A percentile compares a stretch with the other conserved stretches of the same genome.
phyloP scores from a whole-genome alignment of 2,888 invertebrate genomes.

The Drosophila pegasa region DNA sequence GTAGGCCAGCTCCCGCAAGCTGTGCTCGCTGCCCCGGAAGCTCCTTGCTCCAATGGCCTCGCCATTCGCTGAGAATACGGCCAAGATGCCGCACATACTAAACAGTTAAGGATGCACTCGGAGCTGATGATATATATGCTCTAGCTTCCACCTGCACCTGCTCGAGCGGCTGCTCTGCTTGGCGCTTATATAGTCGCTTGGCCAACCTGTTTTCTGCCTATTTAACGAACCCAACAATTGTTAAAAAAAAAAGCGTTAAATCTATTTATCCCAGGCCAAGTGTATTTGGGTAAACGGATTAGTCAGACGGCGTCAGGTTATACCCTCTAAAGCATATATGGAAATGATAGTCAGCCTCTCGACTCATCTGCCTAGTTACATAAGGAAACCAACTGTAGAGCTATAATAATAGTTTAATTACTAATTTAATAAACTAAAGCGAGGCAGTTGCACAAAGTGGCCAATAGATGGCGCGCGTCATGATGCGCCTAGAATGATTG shows the following conservation, averaged over 20 bases:
- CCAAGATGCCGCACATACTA: constrained; percentile 83
- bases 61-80: constrained; percentile 77
- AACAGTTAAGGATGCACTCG: not conserved
- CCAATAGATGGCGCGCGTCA: not conserved
- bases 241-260: not conserved
- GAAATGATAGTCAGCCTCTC: too few species aligned
- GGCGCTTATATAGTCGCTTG: constrained; percentile 40
- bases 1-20: constrained; percentile 79
- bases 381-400: too few species aligned
- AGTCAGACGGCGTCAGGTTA: too few species aligned
- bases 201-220: constrained; percentile 14
- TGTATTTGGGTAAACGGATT: too few species aligned
- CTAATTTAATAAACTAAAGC: too few species aligned
- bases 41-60: constrained; percentile 51
- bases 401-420: too few species aligned
- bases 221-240: constrained; percentile 14
- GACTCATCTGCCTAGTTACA: too few species aligned
- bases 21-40: constrained; percentile 58
- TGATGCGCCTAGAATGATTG: too few species aligned
- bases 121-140: not conserved
- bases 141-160: constrained; percentile 18
- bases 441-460: not conserved
- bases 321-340: too few species aligned
- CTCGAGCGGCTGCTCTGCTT: not conserved
- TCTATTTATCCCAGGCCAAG: not conserved